Conservation (phyloP, 2,888 invertebrate species). For the Chydorus sphaericus region DNA sequence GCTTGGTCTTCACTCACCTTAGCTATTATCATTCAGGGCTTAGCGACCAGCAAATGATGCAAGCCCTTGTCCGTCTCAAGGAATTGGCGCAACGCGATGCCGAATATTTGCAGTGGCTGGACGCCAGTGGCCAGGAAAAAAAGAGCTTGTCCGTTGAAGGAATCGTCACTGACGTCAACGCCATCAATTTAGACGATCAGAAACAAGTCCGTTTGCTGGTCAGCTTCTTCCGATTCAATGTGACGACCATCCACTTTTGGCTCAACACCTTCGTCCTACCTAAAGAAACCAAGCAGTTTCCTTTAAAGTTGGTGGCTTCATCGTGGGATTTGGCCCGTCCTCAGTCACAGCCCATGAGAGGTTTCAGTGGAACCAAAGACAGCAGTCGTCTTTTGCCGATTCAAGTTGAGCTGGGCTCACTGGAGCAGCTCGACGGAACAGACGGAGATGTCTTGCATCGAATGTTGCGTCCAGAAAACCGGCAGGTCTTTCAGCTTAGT, state of each 20-base stretch:
- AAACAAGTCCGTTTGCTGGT: not conserved
- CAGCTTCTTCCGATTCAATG: slow-evolving; percentile 12
- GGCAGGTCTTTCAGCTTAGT: not conserved
- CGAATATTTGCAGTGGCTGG: not conserved
- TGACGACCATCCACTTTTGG: slow-evolving; percentile 16
- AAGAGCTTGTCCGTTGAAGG: not conserved
- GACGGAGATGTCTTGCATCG: slow-evolving; percentile 15
- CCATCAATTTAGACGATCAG: slow-evolving; percentile 15
- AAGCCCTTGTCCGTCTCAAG: slow-evolving; percentile 14
- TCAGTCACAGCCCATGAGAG: slow-evolving; percentile 11
- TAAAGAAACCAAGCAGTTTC: slow-evolving; percentile 15
- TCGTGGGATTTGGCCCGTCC: slow-evolving; percentile 16
- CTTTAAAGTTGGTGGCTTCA: slow-evolving; percentile 15
- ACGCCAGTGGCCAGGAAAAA: not conserved
- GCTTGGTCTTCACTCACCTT: slow-evolving; percentile 18
- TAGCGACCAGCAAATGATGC: slow-evolving; percentile 16
- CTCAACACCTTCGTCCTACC: slow-evolving; percentile 15
- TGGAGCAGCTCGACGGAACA: slow-evolving; percentile 15
- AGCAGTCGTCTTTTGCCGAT: slow-evolving; percentile 15
- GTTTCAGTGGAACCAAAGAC: slow-evolving; percentile 20
- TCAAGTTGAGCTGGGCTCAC: slow-evolving; percentile 13
- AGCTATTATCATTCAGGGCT: slow-evolving; percentile 20
- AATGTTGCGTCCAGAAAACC: slow-evolving; percentile 13
- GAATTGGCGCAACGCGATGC: not conserved
- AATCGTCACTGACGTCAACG: not conserved